A percentile compares a stretch with the other conserved stretches of the same genome.
Evolutionary conservation across 1,140 invertebrate species (phyloP).

Genomic region (Pteromalus puparum): DNA sequence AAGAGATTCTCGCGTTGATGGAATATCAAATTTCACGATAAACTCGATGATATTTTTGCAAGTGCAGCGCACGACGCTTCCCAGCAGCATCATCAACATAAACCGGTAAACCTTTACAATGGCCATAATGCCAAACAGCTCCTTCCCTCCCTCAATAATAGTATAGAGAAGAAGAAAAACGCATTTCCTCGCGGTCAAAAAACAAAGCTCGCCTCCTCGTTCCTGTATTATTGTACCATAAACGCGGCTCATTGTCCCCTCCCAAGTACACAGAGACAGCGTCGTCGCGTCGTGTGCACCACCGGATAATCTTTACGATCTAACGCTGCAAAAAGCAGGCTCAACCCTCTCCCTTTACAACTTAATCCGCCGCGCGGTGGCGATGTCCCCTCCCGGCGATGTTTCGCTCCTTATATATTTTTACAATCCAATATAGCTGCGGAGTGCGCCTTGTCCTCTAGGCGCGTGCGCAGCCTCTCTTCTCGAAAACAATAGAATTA

Average conservation of each 20-base stretch:
- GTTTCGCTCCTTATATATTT: slow-evolving; percentile 4
- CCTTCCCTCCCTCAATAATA: too few relatives aligned
- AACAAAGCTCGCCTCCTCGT: background rate
- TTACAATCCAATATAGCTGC: background rate
- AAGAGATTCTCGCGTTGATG: too few relatives aligned
- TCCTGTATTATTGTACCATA: background rate
- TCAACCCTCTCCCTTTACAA: slow-evolving; percentile 46
- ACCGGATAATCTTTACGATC: slow-evolving; percentile 23
- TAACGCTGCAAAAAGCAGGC: slow-evolving; percentile 13
- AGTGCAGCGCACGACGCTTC: too few relatives aligned
- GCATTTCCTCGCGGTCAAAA: background rate
- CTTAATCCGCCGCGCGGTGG: slow-evolving; percentile 31
- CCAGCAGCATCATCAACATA: too few relatives aligned
- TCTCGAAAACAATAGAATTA: background rate
- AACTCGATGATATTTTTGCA: too few relatives aligned
- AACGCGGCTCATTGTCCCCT: background rate
- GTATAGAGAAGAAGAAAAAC: background rate
- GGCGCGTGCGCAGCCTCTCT: background rate
- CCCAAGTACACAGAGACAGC: background rate
- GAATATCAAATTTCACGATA: too few relatives aligned
- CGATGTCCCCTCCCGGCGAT: background rate
- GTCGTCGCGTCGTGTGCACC: background rate
- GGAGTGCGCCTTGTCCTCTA: too few relatives aligned
- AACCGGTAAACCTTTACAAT: background rate
- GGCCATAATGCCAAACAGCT: background rate